Conservation (phyloP, 2,797 vertebrate genomes). For the Adrianichthys oophorus region DNA sequence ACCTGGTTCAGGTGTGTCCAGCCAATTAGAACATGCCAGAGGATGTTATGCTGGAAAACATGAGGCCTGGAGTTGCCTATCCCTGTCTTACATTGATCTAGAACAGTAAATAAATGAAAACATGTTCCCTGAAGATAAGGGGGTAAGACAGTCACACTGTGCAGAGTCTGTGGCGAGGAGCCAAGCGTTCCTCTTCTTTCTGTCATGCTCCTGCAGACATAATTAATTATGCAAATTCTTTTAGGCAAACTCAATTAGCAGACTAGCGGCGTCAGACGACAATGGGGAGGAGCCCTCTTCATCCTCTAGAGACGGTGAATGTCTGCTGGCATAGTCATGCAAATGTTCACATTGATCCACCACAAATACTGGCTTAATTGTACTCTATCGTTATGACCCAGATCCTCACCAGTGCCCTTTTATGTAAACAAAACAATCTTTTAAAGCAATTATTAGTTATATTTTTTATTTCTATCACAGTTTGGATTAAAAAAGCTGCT, state of each 20-base stretch:
- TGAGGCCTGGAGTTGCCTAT: too few species aligned
- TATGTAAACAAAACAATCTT: slow-evolving; percentile 19
- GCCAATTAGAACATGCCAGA: too few species aligned
- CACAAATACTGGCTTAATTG: slow-evolving; percentile 7
- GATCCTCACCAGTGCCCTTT: slow-evolving; percentile 15
- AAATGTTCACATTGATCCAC: slow-evolving; percentile 1
- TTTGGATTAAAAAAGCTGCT: slow-evolving; percentile 13
- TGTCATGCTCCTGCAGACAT: slow-evolving; percentile 20
- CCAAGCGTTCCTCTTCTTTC: slow-evolving; percentile 34
- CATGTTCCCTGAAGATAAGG: slow-evolving; percentile 26
- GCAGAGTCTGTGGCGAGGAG: slow-evolving; percentile 17
- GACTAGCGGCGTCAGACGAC: slow-evolving; percentile 34
- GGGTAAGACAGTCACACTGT: slow-evolving; percentile 9
- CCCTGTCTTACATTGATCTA: slow-evolving; percentile 5
- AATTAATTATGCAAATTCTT: slow-evolving; percentile 62
- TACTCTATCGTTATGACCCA: slow-evolving; percentile 12
- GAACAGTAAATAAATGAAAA: slow-evolving; percentile 10
- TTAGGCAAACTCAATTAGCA: slow-evolving; percentile 47
- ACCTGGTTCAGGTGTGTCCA: too few species aligned
- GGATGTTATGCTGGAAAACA: too few species aligned
- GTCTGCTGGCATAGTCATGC: slow-evolving; percentile 13
- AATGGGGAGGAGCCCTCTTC: slow-evolving; percentile 20
- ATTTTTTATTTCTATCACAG: slow-evolving; percentile 47
- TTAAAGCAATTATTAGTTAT: slow-evolving; percentile 3
- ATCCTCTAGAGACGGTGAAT: slow-evolving; percentile 7